A percentile compares a stretch with the other conserved stretches of the same genome.
These are phyloP conservation scores for Eudyptes chrysolophus DNA, from an alignment of 2,113 vertebrate genomes.

Conservation along the genomic window DNA sequence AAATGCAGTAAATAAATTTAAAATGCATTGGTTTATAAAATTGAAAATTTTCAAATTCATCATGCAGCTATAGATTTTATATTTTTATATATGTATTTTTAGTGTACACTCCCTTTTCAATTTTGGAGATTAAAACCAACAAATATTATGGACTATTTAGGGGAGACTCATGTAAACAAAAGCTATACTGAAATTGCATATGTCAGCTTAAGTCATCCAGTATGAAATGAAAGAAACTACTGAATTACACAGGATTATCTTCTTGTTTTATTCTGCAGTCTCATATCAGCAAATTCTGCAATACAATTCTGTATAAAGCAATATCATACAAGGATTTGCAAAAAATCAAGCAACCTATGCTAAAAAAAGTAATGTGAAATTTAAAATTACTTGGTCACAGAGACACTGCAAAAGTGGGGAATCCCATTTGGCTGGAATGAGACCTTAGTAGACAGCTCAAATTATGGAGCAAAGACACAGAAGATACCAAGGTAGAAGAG, in stretches of 20 bases:
- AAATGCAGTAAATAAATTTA: neutral
- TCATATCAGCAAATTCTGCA: neutral
- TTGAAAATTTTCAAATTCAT: neutral
- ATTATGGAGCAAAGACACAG: neutral
- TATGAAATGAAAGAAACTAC: neutral
- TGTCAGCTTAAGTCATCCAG: neutral
- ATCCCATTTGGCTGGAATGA: neutral
- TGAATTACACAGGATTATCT: neutral
- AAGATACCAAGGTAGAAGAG: neutral
- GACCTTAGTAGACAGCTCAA: neutral
- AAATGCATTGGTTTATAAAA: neutral
- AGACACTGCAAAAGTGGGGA: neutral
- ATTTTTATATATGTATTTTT: neutral
- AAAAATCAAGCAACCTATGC: neutral
- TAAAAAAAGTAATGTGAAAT: neutral
- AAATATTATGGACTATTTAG: neutral
- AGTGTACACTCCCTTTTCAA: neutral
- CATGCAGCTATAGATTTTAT: neutral
- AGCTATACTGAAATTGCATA: rapidly evolving
- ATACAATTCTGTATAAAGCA: neutral
- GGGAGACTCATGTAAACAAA: neutral
- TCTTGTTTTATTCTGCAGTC: neutral
- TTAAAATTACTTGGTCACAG: neutral
- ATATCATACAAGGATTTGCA: neutral
- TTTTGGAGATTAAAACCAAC: neutral